These are phyloP conservation scores for Steinernema feltiae DNA, from an alignment of 1,140 invertebrate genomes.

Conservation along the genomic window DNA sequence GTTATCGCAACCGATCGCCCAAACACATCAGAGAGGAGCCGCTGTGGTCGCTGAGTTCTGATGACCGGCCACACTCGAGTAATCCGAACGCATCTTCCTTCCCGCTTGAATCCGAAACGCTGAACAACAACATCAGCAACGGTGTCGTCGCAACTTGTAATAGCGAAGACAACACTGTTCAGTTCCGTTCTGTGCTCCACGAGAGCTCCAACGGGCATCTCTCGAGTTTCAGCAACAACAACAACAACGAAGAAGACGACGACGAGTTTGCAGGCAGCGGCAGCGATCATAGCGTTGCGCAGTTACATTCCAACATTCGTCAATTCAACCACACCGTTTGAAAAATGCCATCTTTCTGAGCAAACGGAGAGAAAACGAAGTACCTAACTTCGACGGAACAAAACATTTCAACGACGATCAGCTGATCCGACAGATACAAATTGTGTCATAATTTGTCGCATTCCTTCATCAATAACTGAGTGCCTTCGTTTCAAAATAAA, in stretches of 20 bases:
- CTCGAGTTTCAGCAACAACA: constrained; percentile 5
- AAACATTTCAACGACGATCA: too few species aligned
- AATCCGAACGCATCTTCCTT: neutral
- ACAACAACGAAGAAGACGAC: constrained; percentile 7
- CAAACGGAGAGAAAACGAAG: too few species aligned
- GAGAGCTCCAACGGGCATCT: neutral
- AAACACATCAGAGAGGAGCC: neutral
- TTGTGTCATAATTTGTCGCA: neutral
- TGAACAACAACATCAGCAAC: constrained; percentile 3
- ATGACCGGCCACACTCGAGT: neutral
- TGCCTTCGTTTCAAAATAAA: neutral
- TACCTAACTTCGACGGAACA: too few species aligned
- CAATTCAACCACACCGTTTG: neutral
- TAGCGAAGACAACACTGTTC: neutral
- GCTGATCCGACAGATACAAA: too few species aligned
- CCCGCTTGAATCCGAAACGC: neutral
- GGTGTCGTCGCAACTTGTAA: neutral
- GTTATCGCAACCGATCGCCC: neutral
- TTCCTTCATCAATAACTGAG: neutral
- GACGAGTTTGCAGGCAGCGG: neutral
- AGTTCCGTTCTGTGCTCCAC: neutral
- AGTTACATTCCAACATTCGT: too few species aligned
- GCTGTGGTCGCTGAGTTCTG: neutral
- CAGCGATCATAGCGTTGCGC: neutral
- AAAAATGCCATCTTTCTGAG: neutral